These are phyloP conservation scores for Felis chaus DNA, from an alignment of 2,113 vertebrate species.

Conservation along the genomic window DNA sequence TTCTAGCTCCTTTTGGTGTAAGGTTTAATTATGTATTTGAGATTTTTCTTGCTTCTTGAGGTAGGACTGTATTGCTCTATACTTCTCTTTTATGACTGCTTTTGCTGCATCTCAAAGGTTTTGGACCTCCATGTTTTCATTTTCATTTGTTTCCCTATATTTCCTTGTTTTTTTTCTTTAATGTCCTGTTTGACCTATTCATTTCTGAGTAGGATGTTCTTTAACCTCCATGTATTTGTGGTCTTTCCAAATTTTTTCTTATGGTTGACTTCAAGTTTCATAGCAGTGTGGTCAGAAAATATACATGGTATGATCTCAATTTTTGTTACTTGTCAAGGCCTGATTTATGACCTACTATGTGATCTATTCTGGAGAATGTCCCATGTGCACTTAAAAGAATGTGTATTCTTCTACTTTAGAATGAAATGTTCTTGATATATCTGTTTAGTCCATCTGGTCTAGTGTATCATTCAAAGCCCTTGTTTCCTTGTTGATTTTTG, in stretches of 20 bases:
- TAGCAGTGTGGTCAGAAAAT: background rate
- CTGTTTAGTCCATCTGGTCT: background rate
- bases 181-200: background rate
- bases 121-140: background rate
- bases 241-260: background rate
- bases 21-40: background rate
- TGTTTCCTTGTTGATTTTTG: background rate
- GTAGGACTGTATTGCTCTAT: background rate
- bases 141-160: background rate
- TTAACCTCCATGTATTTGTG: background rate
- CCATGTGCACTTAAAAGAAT: background rate
- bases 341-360: background rate
- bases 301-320: background rate
- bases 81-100: background rate
- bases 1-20: background rate
- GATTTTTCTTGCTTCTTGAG: background rate
- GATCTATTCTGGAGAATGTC: background rate
- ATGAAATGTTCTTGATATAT: background rate
- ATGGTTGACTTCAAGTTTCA: background rate
- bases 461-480: background rate
- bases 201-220: background rate
- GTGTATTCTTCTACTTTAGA: background rate
- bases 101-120: background rate
- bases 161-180: background rate
- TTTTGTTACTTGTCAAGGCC: background rate